A percentile compares a stretch with the other conserved stretches of the same genome.
These are phyloP conservation scores for Ectropis crepuscularia DNA, from an alignment of 2,888 invertebrate species.

Conservation along the genomic window DNA sequence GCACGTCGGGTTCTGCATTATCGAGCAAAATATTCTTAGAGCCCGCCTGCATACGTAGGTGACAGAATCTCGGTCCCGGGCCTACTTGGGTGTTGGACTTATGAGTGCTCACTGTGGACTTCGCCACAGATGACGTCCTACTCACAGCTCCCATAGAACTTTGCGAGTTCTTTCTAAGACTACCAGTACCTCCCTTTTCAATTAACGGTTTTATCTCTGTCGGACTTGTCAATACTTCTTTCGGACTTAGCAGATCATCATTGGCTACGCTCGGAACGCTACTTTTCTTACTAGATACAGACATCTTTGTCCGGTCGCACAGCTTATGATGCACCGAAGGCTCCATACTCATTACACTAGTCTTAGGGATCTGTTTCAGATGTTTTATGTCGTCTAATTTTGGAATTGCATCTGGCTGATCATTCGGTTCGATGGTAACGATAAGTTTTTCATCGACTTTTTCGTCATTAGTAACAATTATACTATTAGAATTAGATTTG, in stretches of 20 bases:
- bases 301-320: constrained; percentile 82
- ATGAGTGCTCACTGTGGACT: constrained; percentile 80
- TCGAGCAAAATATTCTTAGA: constrained; percentile 92
- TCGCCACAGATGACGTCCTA: constrained; percentile 77
- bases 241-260: constrained; percentile 64
- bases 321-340: constrained; percentile 86
- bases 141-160: constrained; percentile 79
- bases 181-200: constrained; percentile 60
- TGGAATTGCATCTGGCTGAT: constrained; percentile 43
- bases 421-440: constrained; percentile 27
- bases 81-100: constrained; percentile 80
- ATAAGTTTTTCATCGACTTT: constrained; percentile 50
- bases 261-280: constrained; percentile 67
- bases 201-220: constrained; percentile 61
- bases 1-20: constrained; percentile 89
- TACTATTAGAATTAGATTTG: constrained; percentile 14
- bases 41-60: constrained; percentile 90
- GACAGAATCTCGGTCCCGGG: constrained; percentile 90
- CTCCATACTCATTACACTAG: constrained; percentile 67
- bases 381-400: constrained; percentile 61
- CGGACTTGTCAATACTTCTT: constrained; percentile 54
- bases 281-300: constrained; percentile 75
- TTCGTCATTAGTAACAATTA: constrained; percentile 53
- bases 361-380: constrained; percentile 57
- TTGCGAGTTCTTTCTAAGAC: constrained; percentile 70